Percentiles rank a stretch among this genome's conserved stretches.
These are phyloP conservation scores for Watsonalla cultraria DNA, from an alignment of 2,888 invertebrate species.

Conservation along the genomic window DNA sequence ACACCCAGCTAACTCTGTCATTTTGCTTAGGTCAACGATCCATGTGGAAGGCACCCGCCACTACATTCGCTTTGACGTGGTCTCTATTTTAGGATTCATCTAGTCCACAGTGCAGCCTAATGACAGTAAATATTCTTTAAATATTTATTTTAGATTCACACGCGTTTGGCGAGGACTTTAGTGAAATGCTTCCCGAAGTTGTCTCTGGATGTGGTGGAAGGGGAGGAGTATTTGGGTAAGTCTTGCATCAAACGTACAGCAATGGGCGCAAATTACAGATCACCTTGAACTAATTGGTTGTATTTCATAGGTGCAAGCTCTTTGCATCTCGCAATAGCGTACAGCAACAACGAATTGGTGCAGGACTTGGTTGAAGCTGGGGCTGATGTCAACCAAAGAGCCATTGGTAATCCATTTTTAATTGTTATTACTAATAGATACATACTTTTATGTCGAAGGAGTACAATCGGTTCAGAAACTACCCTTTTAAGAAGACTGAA, in stretches of 20 bases:
- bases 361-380: conserved; percentile 95
- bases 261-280: no score
- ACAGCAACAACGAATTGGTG: conserved; percentile 96
- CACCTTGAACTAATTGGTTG: not conserved
- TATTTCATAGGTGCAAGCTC: conserved; percentile 88
- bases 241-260: not conserved
- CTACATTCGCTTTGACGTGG: no score
- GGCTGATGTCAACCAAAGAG: conserved; percentile 94
- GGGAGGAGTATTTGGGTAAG: conserved; percentile 95
- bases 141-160: conserved; percentile 76
- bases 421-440: no score
- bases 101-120: no score
- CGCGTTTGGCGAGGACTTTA: conserved; percentile 91
- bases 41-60: no score
- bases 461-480: no score
- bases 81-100: no score
- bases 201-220: conserved; percentile 96
- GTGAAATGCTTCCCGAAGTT: conserved; percentile 94
- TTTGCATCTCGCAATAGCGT: conserved; percentile 96
- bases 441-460: no score
- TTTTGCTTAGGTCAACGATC: no score
- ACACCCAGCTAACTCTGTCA: no score
- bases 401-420: conserved; percentile 82
- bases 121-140: no score
- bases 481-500: no score